phyloP scores from a whole-genome alignment of 2,888 invertebrate species.

The Synanthedon myopaeformis region DNA sequence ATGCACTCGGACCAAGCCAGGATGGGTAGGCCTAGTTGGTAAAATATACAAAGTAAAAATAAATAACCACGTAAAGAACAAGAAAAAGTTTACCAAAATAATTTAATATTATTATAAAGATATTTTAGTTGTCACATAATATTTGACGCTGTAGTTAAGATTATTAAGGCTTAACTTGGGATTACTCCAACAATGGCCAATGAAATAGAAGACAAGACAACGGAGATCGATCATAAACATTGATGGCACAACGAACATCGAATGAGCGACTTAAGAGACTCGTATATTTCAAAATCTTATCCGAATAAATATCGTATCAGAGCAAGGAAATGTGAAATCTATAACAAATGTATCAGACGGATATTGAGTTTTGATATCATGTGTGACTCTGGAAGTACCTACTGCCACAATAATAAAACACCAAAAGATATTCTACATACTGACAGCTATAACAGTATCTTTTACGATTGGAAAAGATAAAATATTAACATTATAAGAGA shows the following conservation, averaged over 20 bases:
- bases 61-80: too few relatives aligned
- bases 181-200: slow-evolving; percentile 8
- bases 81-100: too few relatives aligned
- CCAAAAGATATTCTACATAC: slow-evolving; percentile 13
- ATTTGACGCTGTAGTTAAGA: too few relatives aligned
- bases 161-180: too few relatives aligned
- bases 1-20: too few relatives aligned
- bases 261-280: slow-evolving; percentile 30
- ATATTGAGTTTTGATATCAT: slow-evolving; percentile 61
- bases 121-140: too few relatives aligned
- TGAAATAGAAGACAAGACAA: slow-evolving; percentile 25
- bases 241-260: slow-evolving; percentile 39
- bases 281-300: slow-evolving; percentile 45
- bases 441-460: too few relatives aligned
- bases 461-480: too few relatives aligned
- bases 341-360: slow-evolving; percentile 49
- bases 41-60: too few relatives aligned
- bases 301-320: slow-evolving; percentile 26
- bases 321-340: slow-evolving; percentile 51
- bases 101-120: too few relatives aligned
- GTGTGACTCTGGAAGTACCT: slow-evolving; percentile 41
- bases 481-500: too few relatives aligned
- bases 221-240: slow-evolving; percentile 32
- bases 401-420: slow-evolving; percentile 51
- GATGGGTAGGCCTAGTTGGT: too few relatives aligned